Percentiles rank a stretch among this genome's conserved stretches.
These are phyloP conservation scores for Pardalotus punctatus DNA, from an alignment of 2,113 vertebrate species.

Conservation along the genomic window DNA sequence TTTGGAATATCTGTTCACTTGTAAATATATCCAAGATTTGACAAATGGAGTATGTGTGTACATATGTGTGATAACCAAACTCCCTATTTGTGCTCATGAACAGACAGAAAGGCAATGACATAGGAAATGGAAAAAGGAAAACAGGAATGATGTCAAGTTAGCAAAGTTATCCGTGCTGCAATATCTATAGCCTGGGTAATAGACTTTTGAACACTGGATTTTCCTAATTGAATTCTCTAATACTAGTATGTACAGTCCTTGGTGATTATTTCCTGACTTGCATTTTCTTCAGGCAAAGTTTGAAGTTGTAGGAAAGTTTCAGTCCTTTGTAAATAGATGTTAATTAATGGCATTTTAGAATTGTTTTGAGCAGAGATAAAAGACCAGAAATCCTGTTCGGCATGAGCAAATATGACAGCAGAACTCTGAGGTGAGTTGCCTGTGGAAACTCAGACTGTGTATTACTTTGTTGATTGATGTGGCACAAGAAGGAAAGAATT, in stretches of 20 bases:
- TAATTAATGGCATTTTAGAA: not conserved
- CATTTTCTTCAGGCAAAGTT: not conserved
- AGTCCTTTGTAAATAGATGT: not conserved
- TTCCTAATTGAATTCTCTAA: not conserved
- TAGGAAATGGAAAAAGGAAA: not conserved
- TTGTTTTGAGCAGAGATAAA: not conserved
- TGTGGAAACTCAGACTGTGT: not conserved
- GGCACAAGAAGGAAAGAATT: not conserved
- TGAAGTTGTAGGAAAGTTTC: not conserved
- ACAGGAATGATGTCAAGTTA: not conserved
- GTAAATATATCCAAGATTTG: not conserved
- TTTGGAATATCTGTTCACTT: not conserved
- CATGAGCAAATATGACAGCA: not conserved
- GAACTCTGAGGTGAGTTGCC: not conserved
- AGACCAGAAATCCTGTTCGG: not conserved
- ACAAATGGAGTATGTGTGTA: not conserved
- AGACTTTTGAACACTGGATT: not conserved
- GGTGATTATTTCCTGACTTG: not conserved
- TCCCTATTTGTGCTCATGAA: not conserved
- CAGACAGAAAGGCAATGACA: not conserved
- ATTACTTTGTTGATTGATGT: not conserved
- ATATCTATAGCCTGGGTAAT: rapidly evolving
- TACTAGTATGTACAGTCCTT: not conserved
- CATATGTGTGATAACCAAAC: not conserved
- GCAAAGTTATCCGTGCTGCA: not conserved